Percentiles rank a stretch among this genome's conserved stretches.
These are phyloP conservation scores for Apotomis capreana DNA, from an alignment of 2,888 invertebrate species.

Conservation along the genomic window DNA sequence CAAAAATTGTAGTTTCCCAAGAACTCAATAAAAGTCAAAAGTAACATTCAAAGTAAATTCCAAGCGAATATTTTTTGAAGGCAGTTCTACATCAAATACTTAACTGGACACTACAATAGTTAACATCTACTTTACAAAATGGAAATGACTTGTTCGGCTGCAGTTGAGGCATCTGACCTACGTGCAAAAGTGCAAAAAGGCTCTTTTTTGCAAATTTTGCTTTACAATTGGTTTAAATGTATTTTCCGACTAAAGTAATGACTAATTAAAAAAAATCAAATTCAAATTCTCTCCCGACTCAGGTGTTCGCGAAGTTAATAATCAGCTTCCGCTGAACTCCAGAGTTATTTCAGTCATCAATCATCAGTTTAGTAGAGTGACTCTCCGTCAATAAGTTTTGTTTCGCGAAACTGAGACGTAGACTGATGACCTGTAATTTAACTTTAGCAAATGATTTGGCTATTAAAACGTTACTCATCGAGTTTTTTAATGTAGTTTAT, in stretches of 20 bases:
- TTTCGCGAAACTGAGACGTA: constrained; percentile 24
- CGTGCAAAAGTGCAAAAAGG: no score
- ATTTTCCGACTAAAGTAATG: neutral
- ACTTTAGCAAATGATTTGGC: neutral
- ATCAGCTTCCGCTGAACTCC: constrained; percentile 19
- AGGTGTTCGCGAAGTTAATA: constrained; percentile 26
- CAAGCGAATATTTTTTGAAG: no score
- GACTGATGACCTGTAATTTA: constrained; percentile 29
- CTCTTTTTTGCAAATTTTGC: no score
- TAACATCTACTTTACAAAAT: no score
- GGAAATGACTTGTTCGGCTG: no score
- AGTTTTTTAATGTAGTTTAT: no score
- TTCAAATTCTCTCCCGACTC: neutral
- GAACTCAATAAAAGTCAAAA: no score
- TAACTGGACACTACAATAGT: no score
- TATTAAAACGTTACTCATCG: neutral
- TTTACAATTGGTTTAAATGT: neutral
- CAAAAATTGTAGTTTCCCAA: no score
- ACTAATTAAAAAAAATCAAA: neutral
- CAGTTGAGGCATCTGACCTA: no score
- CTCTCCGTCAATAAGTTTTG: constrained; percentile 37
- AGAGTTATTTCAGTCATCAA: constrained; percentile 23
- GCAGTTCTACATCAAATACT: no score
- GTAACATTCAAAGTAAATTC: no score
- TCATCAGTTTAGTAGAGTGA: constrained; percentile 25